Percentiles rank a stretch among this genome's conserved stretches.
phyloP scores from a whole-genome alignment of 2,113 vertebrate genomes.

The Chinchilla lanigera region DNA sequence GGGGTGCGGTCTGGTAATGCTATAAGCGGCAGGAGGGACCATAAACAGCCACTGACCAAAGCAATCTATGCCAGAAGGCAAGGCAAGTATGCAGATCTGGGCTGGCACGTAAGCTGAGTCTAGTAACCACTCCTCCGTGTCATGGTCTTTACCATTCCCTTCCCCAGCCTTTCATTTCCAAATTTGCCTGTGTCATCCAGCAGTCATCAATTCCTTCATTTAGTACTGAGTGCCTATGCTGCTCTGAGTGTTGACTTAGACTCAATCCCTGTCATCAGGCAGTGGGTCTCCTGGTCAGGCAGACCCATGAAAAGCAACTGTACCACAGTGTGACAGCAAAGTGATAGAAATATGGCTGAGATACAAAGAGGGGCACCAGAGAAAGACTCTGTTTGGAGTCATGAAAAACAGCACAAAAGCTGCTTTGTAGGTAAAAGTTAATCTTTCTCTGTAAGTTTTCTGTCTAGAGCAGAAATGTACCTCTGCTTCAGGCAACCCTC shows the following conservation, averaged over 20 bases:
- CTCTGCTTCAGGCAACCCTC: background rate
- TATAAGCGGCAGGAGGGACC: background rate
- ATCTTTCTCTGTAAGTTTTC: constrained; percentile 22
- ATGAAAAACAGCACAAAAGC: background rate
- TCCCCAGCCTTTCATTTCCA: background rate
- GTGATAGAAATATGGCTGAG: background rate
- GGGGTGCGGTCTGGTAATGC: background rate
- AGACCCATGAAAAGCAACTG: background rate
- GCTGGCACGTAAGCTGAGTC: background rate
- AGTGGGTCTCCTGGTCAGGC: background rate
- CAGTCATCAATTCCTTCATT: background rate
- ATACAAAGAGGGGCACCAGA: background rate
- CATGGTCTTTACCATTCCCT: background rate
- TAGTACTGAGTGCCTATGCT: background rate
- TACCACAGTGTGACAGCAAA: background rate
- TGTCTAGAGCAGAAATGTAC: background rate
- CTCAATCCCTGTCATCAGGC: background rate
- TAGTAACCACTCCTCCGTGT: background rate
- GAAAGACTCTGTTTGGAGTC: background rate
- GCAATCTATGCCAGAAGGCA: background rate
- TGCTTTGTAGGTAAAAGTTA: background rate
- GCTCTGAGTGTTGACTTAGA: background rate
- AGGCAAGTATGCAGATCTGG: background rate
- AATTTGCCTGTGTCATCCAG: background rate
- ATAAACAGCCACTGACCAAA: background rate